Conservation (phyloP, 2,888 invertebrate genomes). For the Lacanobia oleracea region DNA sequence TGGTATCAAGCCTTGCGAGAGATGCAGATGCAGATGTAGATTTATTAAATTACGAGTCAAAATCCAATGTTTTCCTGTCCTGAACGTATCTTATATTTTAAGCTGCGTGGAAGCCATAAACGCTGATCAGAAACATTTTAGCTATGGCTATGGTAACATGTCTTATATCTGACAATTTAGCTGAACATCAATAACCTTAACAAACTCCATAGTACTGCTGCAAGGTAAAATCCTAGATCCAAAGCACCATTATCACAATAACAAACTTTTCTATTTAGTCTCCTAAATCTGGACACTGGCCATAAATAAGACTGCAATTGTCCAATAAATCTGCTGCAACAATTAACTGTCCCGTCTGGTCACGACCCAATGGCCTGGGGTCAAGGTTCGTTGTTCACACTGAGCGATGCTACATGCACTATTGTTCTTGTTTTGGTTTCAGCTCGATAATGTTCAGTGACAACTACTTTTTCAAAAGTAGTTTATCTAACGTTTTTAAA, state of each 20-base stretch:
- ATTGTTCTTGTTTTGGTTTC: not conserved
- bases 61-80: no score
- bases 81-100: no score
- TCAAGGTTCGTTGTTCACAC: conserved; percentile 41
- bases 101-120: no score
- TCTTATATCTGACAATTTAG: no score
- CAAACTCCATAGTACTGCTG: not conserved
- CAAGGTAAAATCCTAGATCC: conserved; percentile 5
- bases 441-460: no score
- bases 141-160: no score
- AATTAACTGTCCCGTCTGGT: conserved; percentile 37
- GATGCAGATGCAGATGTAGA: no score
- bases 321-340: conserved; percentile 51
- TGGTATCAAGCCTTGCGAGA: no score
- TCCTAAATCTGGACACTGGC: conserved; percentile 29
- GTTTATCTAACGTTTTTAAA: no score
- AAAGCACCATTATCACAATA: conserved; percentile 12
- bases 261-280: conserved; percentile 23
- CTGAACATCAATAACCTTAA: not conserved
- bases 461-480: no score
- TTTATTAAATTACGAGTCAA: no score
- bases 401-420: not conserved
- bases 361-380: conserved; percentile 27
- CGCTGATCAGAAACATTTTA: no score
- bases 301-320: conserved; percentile 44